A percentile compares a stretch with the other conserved stretches of the same genome.
phyloP scores from a whole-genome alignment of 2,888 invertebrate genomes.

The Napeogenes inachia region DNA sequence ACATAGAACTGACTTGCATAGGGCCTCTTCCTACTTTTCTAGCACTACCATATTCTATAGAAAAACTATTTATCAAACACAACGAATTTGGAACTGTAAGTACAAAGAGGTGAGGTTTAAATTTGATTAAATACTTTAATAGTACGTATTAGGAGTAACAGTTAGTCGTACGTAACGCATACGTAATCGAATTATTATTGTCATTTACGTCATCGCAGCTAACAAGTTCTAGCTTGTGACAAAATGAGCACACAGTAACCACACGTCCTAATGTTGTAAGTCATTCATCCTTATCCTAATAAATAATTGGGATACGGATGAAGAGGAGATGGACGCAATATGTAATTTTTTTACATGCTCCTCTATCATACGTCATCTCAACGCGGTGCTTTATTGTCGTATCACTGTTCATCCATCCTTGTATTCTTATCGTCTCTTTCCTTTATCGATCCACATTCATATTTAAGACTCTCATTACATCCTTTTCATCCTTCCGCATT shows the following conservation, averaged over 20 bases:
- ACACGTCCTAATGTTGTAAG: too few relatives aligned
- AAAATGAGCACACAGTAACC: background rate
- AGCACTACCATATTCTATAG: slow-evolving; percentile 23
- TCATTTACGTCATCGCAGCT: slow-evolving; percentile 46
- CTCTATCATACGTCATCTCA: too few relatives aligned
- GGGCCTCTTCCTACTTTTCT: slow-evolving; percentile 41
- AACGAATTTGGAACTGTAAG: slow-evolving; percentile 2
- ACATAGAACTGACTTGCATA: slow-evolving; percentile 37
- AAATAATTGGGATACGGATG: too few relatives aligned
- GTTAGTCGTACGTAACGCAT: slow-evolving; percentile 60
- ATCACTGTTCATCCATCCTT: too few relatives aligned
- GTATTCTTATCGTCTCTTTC: too few relatives aligned
- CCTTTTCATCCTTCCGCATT: too few relatives aligned
- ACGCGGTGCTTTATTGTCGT: too few relatives aligned
- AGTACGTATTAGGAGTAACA: slow-evolving; percentile 57
- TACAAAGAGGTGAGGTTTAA: background rate
- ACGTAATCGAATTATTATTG: slow-evolving; percentile 55
- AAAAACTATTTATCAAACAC: background rate
- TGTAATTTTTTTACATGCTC: too few relatives aligned
- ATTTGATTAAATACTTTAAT: background rate
- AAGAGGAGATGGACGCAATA: too few relatives aligned
- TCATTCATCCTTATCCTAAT: too few relatives aligned
- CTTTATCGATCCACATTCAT: too few relatives aligned
- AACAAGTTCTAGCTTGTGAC: slow-evolving; percentile 12
- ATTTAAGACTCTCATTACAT: too few relatives aligned